These are phyloP conservation scores for Reticulitermes speratus DNA, from an alignment of 1,140 invertebrate species.

Conservation along the genomic window DNA sequence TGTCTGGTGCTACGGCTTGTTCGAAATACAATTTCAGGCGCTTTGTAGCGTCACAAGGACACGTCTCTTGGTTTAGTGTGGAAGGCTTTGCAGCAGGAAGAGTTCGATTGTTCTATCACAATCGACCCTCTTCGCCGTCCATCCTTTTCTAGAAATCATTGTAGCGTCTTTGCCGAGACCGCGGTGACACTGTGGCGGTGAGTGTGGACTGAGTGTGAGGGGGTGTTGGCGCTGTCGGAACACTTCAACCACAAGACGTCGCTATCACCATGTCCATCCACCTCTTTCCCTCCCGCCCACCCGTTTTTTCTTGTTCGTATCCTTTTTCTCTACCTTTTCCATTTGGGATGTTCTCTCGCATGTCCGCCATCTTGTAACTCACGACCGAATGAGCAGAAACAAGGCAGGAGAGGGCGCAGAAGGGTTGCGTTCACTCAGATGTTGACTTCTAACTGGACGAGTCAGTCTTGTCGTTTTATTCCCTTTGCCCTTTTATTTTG, in stretches of 20 bases:
- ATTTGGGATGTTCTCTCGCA: constrained; percentile 4
- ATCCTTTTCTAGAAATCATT: constrained; percentile 9
- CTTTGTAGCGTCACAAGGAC: background rate
- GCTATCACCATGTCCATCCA: constrained; percentile 5
- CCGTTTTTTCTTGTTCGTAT: background rate
- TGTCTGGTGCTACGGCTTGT: too few species aligned
- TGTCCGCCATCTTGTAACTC: constrained; percentile 30
- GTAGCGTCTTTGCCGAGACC: background rate
- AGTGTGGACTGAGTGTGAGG: background rate
- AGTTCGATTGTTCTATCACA: constrained; percentile 31
- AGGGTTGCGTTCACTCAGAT: background rate
- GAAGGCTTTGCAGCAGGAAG: constrained; percentile 23
- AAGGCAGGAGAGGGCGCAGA: constrained; percentile 13
- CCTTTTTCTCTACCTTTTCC: background rate
- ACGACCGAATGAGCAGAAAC: constrained; percentile 27
- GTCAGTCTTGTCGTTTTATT: background rate
- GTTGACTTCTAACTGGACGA: background rate
- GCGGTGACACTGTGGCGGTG: background rate
- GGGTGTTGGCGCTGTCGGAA: background rate
- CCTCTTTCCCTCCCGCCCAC: background rate
- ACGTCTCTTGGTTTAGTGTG: background rate
- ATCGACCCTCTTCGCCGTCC: background rate
- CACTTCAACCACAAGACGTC: background rate
- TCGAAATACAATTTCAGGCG: background rate
- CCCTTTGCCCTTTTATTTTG: background rate